These are phyloP conservation scores for Epirrhoe alternata DNA, from an alignment of 2,888 invertebrate species.

Conservation along the genomic window DNA sequence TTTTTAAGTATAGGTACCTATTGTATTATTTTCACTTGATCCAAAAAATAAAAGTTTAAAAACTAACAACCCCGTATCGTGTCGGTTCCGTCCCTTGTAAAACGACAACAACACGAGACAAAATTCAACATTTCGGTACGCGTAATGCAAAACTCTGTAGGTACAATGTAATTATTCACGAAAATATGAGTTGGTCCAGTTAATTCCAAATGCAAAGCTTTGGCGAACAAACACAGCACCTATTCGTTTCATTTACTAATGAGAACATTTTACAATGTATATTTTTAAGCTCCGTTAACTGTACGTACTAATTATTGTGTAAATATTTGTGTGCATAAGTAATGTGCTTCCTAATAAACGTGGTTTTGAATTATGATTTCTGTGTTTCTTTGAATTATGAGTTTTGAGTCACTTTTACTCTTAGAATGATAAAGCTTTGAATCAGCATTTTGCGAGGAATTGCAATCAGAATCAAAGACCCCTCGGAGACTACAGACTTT, in stretches of 20 bases:
- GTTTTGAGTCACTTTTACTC: too few relatives aligned
- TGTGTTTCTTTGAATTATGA: too few relatives aligned
- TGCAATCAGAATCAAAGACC: too few relatives aligned
- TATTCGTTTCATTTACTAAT: conserved; percentile 14
- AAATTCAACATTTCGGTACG: conserved; percentile 12
- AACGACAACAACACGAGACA: conserved; percentile 9
- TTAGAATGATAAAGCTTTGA: too few relatives aligned
- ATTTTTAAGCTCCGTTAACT: background rate
- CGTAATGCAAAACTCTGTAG: conserved; percentile 28
- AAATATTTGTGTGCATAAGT: background rate
- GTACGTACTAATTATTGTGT: background rate
- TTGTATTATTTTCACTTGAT: too few relatives aligned
- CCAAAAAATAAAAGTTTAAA: too few relatives aligned
- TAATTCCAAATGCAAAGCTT: conserved; percentile 30
- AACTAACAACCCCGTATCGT: too few relatives aligned
- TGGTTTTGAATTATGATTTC: background rate
- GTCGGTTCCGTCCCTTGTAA: conserved; percentile 1
- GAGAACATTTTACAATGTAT: conserved; percentile 8
- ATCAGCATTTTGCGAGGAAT: too few relatives aligned
- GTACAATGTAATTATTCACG: conserved; percentile 32
- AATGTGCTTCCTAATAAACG: background rate
- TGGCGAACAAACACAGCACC: conserved; percentile 5
- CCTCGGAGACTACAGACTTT: too few relatives aligned
- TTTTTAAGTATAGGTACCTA: too few relatives aligned
- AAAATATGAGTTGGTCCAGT: conserved; percentile 23